Base-by-base conservation (phyloP, 2,113 vertebrate genomes). In the Bubo bubo region DNA sequence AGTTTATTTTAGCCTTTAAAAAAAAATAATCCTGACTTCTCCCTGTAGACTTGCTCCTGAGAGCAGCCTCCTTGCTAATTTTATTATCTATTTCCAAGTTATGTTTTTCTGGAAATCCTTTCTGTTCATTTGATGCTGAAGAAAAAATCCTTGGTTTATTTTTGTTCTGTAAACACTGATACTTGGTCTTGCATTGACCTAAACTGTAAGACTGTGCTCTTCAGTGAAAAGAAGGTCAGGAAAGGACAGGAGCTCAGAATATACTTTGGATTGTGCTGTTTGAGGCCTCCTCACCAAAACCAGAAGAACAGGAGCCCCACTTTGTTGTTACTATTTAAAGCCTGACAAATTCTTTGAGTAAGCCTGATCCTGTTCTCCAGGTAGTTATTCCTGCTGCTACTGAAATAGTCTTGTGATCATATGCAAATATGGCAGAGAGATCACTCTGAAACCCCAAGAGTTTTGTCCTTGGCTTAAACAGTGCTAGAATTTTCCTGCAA, bases 1-100 rank as follows among this genome's bases (percentile, higher is more conserved):
- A 37, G 55, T 88, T 95, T 95, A 67, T 79, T 96, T 96, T 62
- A 28, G 79, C 62, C 53, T 60, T 83, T 10, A 24, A 79, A 95
- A 95, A 95, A 90, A 60, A 53, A 49, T 6, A 73, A 62, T 35
- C 41, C 60, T 39, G 53, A 41, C 77, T 90, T 91, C 35, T 92
- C 72, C 62, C 67, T 83, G 56, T 12, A 17, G 5, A 30, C 34
- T 91, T 64, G n/a, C 49, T 90, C 89, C 75, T 7, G 9, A 66
- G 27, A 93, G 53, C 66, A 66, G 72, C 23, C 72, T 83, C 75
- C 32, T 93, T 18, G 6, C 64, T 75, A 23, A 53, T 94, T 89
- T 83, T 68, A 76, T 86, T 90, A 64, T 75, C 62, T 9, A 59
- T 92, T 87, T 89, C 62, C 75, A 92, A 90, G 45, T 43, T 39